These are phyloP conservation scores for Drosophila pseudotalamancana DNA, from an alignment of 2,888 invertebrate species.

Conservation along the genomic window DNA sequence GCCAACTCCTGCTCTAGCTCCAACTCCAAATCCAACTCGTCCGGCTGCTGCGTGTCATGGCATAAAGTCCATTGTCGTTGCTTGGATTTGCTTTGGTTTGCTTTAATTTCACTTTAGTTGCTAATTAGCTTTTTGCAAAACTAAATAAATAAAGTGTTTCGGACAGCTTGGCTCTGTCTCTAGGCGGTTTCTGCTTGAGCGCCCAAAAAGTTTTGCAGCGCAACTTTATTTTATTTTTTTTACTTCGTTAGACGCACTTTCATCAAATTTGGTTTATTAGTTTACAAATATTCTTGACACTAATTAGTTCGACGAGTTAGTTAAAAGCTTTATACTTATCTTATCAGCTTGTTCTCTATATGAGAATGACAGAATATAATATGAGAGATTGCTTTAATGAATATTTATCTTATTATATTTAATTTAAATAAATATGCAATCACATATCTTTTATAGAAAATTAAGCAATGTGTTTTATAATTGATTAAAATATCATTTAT, in stretches of 20 bases:
- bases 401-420: too few species aligned
- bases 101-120: conserved; percentile 80
- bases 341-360: neutral
- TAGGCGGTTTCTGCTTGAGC: conserved; percentile 42
- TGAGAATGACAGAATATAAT: neutral
- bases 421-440: too few species aligned
- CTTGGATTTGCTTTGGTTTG: conserved; percentile 69
- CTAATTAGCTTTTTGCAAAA: conserved; percentile 75
- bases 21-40: neutral
- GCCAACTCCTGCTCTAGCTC: conserved; percentile 3
- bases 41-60: conserved; percentile 8
- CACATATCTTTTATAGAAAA: neutral
- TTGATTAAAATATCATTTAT: neutral
- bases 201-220: conserved; percentile 27
- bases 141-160: conserved; percentile 72
- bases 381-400: neutral
- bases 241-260: conserved; percentile 21
- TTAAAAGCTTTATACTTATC: conserved; percentile 7
- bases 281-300: conserved; percentile 33
- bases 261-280: conserved; percentile 40
- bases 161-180: conserved; percentile 44
- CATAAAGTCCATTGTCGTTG: conserved; percentile 45
- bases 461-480: neutral
- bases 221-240: conserved; percentile 26
- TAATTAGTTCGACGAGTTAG: conserved; percentile 28